Base-by-base conservation (phyloP, 2,797 vertebrate genomes). In the Paguma larvata region DNA sequence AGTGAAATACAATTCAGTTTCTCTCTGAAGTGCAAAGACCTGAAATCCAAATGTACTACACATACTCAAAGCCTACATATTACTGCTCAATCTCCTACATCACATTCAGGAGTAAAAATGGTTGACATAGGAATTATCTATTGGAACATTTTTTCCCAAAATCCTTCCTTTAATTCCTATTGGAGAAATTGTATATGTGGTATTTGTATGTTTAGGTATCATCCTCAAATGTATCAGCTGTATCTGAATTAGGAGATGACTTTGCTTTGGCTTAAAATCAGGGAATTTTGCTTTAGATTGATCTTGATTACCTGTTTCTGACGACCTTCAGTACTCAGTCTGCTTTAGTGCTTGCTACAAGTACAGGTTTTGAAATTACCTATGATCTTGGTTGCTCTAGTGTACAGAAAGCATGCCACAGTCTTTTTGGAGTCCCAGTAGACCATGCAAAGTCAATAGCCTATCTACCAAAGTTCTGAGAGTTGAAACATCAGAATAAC, bases 231-330 rank as follows among this genome's bases (percentile, higher is more conserved):
- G 51, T 80, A 67, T 79, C 10, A 82, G 70, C 9, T 59, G 12
- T 88, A 21, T 70, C 41, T 91, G 48, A 68, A 85, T 90, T 86
- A 67, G 53, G n/a, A 85, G 14, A 9, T 79, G 46, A 44, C 88
- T 84, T 91, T 92, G 34, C 51, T 75, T 89, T 75, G 62, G 46
- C 84, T 83, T 83, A 84, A 77, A 38, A 84, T 46, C 46, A 72
- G n/a, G 19, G 62, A 75, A 80, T 75, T 67, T 93, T 88, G 34
- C 53, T 77, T 91, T 82, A 34, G 5, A 46, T 46, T 63, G 34
- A 75, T 85, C 6, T 44, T 72, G 44, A 53, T 83, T 70, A 92
- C 34, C 8, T 88, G n/a, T 89, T 92, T 89, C 41, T 90, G 82
- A 90, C 83, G 32, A 77, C 14, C 34, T 51, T 90, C 38, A 65